phyloP scores from a whole-genome alignment of 2,797 vertebrate genomes.

The Epinephelus awoara region DNA sequence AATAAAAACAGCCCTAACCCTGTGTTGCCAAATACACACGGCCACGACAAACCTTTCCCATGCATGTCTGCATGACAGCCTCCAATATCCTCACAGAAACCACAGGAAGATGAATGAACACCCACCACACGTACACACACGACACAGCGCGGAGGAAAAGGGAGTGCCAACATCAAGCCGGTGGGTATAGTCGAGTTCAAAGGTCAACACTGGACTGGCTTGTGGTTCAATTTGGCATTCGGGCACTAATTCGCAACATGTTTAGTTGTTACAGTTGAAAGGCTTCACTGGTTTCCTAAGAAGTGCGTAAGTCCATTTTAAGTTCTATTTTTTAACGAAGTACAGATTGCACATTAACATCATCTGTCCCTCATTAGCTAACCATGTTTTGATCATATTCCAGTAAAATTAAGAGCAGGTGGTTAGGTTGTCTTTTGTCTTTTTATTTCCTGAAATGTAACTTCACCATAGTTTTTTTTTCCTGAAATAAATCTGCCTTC shows the following conservation, averaged over 20 bases:
- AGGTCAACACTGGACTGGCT: conserved; percentile 71
- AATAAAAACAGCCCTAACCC: conserved; percentile 68
- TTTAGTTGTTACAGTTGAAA: conserved; percentile 76
- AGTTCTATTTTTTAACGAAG: conserved; percentile 66
- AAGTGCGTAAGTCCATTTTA: conserved; percentile 71
- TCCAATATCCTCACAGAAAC: conserved; percentile 75
- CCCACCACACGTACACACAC: conserved; percentile 35
- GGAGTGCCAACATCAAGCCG: conserved; percentile 61
- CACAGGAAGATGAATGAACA: conserved; percentile 79
- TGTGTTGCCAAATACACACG: conserved; percentile 64
- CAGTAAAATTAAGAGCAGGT: conserved; percentile 77
- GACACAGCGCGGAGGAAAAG: conserved; percentile 35
- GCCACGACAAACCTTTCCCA: conserved; percentile 76
- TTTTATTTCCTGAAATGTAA: conserved; percentile 68
- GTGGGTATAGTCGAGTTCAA: conserved; percentile 72
- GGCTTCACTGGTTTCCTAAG: conserved; percentile 65
- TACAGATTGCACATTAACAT: conserved; percentile 71
- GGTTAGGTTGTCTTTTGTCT: conserved; percentile 63
- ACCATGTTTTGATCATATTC: conserved; percentile 79
- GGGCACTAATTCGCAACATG: conserved; percentile 77
- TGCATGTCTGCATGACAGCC: conserved; percentile 74
- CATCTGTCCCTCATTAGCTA: conserved; percentile 76
- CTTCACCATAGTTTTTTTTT: conserved; percentile 39
- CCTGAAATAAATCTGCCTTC: conserved; percentile 65
- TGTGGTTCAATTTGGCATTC: conserved; percentile 71